Base-by-base conservation (phyloP, 1,140 invertebrate genomes). In the Drosophila auraria region DNA sequence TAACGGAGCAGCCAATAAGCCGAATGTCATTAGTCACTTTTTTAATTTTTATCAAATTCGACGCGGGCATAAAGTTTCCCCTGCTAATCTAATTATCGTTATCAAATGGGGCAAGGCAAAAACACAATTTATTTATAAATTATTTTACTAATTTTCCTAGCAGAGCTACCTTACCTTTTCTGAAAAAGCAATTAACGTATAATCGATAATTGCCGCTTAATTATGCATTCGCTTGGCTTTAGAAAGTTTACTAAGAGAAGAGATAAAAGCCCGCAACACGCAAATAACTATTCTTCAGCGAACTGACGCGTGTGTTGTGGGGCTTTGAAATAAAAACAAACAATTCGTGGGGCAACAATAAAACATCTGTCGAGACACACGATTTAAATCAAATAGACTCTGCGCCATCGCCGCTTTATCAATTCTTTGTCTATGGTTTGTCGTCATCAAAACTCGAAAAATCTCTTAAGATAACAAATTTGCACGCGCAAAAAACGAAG, bases 321-420 rank as follows among this genome's bases (percentile, higher is more conserved):
- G 57, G 50, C 33, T 45, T 8, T 33, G 17, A 62, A 82, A 60
- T 36, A 36, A 49, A 63, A 66, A 57, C 56, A 42, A 71, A 61
- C 30, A 60, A 27, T 27, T 61, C 44, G 20, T 68, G 47, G 36
- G 36, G 23, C 60, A 72, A 73, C 9, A 64, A 45, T 58, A 72
- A 78, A 87, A 87, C 83, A 87, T 73, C 80, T 87, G 83, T 87
- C 42, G 7, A 38, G 71, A 53, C 81, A 83, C 73, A 61, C 54
- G 70, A 27, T 64, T 61, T 61, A 45, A 69, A 47, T 56, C 36
- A 57, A 59, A 53, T 82, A 70, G 60, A 63, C 54, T 79, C 54
- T 63, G 62, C 15, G 23, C 25, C 17, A 25, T 12, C 36, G 38
- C 4, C 27, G 14, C 53, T 15, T 9, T 51, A 44, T 57, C 60